These are phyloP conservation scores for Drosophila punjabiensis DNA, from an alignment of 1,140 invertebrate species.

Conservation along the genomic window DNA sequence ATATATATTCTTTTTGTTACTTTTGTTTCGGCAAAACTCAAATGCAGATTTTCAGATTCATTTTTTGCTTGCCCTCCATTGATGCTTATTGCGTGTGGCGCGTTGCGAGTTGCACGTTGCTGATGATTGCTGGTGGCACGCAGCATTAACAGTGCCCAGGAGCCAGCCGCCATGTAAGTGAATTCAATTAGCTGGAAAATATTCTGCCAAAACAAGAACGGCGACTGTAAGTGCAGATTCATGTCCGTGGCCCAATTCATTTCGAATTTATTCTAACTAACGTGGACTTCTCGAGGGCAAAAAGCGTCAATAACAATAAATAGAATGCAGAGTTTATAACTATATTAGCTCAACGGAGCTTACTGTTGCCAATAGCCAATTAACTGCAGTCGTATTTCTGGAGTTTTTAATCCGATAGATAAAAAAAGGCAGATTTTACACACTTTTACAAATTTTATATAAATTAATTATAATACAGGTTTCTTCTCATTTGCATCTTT, in stretches of 20 bases:
- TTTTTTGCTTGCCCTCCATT: slow-evolving; percentile 11
- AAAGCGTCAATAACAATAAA: neutral
- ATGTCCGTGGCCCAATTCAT: slow-evolving; percentile 20
- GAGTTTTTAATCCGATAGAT: no score
- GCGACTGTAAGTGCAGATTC: slow-evolving; percentile 27
- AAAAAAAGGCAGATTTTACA: no score
- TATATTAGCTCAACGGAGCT: neutral
- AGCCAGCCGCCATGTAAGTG: slow-evolving; percentile 5
- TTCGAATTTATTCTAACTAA: slow-evolving; percentile 15
- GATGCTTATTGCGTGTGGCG: slow-evolving; percentile 13
- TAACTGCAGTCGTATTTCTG: neutral
- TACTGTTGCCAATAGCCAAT: neutral
- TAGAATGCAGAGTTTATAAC: neutral
- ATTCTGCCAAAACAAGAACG: slow-evolving; percentile 4
- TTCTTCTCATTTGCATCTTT: no score
- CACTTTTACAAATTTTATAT: no score
- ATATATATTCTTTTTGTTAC: slow-evolving; percentile 5
- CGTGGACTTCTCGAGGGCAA: slow-evolving; percentile 16
- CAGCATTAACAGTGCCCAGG: slow-evolving; percentile 2
- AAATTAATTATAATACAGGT: no score
- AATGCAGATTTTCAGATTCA: slow-evolving; percentile 37
- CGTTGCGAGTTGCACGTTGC: neutral
- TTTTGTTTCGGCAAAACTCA: slow-evolving; percentile 27
- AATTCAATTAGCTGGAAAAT: slow-evolving; percentile 33
- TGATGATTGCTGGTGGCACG: slow-evolving; percentile 6